Evolutionary conservation across 2,888 invertebrate genomes (phyloP), one percentile per base, ranked within the genome.

Genomic region (Plagodis dolabraria): DNA sequence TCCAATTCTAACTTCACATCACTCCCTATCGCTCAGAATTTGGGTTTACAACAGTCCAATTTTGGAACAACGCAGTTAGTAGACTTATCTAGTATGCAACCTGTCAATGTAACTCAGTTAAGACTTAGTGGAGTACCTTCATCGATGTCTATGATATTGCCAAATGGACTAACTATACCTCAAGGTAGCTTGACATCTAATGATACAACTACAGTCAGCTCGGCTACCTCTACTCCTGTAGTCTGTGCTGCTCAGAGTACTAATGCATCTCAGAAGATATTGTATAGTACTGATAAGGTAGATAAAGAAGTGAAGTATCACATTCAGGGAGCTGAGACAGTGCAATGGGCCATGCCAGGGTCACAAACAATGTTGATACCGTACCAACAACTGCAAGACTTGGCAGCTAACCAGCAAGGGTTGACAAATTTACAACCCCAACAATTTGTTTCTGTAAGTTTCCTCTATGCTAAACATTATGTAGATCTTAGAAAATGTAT

Each of bases 291-390:
- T 6, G 92, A 92, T 58, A 92, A 92, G 65, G 85, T 85, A 6
- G 92, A 92, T 61, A 92, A 92, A 63, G 92, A 92, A 46, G 75
- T 92, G 5, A 92, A 90, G 65, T 92, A 92, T 59, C 91, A 92
- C 48, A 87, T 92, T 57, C 92, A 92, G 78, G 90, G 92, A 4
- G 74, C 83, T 11, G 92, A 92, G 36, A 85, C 85, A 0, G 83
- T 92, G 66, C 92, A 92, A 64, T 92, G 92, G 92, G 79, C 89
- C 0, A 77, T 92, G 57, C 92, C 92, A 0, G 91, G 91, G 0
- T 88, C 91, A 0, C 92, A 92, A 66, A 92, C 92, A 7, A 92
- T 92, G 92, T 67, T 92, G 57, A 92, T 92, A 61, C 92, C 92
- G 5, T 92, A 92, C 60, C 92, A 92, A 67, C 92, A 92, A 62